Evolutionary conservation across 2,888 invertebrate species (phyloP).

Genomic region (Polymixis lichenea): DNA sequence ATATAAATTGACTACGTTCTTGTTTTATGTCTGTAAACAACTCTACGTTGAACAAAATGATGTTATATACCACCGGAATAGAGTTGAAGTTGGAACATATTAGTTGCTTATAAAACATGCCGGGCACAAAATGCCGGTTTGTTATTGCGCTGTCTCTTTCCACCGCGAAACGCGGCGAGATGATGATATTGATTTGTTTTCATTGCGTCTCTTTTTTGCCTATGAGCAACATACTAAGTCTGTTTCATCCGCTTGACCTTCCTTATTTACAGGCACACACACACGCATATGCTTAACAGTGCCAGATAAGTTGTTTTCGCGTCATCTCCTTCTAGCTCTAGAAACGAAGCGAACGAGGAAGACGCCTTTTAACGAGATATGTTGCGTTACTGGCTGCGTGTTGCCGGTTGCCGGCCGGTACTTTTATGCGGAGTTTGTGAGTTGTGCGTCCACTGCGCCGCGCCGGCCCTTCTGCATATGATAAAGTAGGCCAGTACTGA

Average conservation of each 20-base stretch:
- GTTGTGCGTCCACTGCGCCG: slow-evolving; percentile 57
- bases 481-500: slow-evolving; percentile 69
- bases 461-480: slow-evolving; percentile 67
- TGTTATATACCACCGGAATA: slow-evolving; percentile 68
- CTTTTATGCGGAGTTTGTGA: slow-evolving; percentile 69
- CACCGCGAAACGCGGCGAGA: slow-evolving; percentile 83
- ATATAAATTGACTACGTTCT: slow-evolving; percentile 64
- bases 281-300: slow-evolving; percentile 69
- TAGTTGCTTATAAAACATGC: slow-evolving; percentile 73
- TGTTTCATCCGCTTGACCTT: slow-evolving; percentile 86
- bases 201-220: slow-evolving; percentile 88
- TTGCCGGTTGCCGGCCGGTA: slow-evolving; percentile 70
- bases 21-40: slow-evolving; percentile 75
- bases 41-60: slow-evolving; percentile 62
- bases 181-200: slow-evolving; percentile 90
- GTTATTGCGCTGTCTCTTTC: slow-evolving; percentile 89
- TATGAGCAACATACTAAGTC: slow-evolving; percentile 78
- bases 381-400: slow-evolving; percentile 69
- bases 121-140: slow-evolving; percentile 88
- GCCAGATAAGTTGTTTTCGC: slow-evolving; percentile 87
- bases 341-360: slow-evolving; percentile 78
- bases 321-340: slow-evolving; percentile 86
- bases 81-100: slow-evolving; percentile 74
- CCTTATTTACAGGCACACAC: slow-evolving; percentile 85
- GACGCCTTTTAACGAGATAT: slow-evolving; percentile 74